Percentiles rank a stretch among this genome's conserved stretches.
phyloP scores from a whole-genome alignment of 2,888 invertebrate species.

The Andricus curvator region DNA sequence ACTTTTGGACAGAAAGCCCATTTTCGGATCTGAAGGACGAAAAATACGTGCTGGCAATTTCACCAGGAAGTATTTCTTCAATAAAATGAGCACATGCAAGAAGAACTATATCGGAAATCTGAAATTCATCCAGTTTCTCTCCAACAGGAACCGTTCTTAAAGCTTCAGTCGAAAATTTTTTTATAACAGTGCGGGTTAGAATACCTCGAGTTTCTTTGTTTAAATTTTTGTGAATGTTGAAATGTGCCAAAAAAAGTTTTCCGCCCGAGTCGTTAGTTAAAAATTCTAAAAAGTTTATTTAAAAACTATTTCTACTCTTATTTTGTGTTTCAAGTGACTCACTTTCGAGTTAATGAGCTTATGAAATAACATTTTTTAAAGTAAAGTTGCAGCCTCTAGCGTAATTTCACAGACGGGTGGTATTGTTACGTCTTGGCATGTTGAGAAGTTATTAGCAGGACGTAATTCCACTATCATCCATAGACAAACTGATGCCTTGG shows the following conservation, averaged over 20 bases:
- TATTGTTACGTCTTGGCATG: too few relatives aligned
- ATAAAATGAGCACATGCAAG: background rate
- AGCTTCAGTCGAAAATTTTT: background rate
- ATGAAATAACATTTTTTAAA: too few relatives aligned
- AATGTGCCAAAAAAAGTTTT: background rate
- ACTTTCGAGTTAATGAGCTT: accelerated
- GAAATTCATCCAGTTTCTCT: background rate
- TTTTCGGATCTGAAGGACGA: too few relatives aligned
- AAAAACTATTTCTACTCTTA: background rate
- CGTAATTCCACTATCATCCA: too few relatives aligned
- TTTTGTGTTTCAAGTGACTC: background rate
- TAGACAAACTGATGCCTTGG: too few relatives aligned
- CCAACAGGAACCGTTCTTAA: background rate
- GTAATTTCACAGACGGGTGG: too few relatives aligned
- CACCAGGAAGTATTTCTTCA: slow-evolving; percentile 3
- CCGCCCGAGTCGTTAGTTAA: background rate
- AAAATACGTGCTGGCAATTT: background rate
- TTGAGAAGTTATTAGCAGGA: too few relatives aligned
- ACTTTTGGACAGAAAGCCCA: too few relatives aligned
- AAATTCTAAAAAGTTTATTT: background rate
- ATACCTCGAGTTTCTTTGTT: background rate
- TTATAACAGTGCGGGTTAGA: background rate
- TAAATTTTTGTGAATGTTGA: background rate
- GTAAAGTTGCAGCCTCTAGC: too few relatives aligned
- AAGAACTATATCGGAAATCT: background rate